phyloP scores from a whole-genome alignment of 1,140 invertebrate species.

The Helicorthomorpha holstii region DNA sequence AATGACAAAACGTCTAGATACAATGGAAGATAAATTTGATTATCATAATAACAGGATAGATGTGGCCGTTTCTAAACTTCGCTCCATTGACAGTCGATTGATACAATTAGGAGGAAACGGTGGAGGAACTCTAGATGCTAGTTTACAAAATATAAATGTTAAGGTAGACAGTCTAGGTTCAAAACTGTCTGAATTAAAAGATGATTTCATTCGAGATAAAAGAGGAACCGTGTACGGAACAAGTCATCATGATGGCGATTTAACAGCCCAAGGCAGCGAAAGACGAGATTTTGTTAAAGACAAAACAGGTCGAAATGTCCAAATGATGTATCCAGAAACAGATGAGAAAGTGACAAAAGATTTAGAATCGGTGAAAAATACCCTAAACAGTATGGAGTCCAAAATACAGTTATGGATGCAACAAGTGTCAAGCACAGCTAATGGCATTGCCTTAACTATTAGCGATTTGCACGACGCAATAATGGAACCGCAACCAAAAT shows the following conservation, averaged over 20 bases:
- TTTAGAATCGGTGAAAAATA: conserved; percentile 51
- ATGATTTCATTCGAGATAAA: not conserved
- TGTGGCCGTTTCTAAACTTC: conserved; percentile 51
- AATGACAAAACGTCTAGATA: conserved; percentile 61
- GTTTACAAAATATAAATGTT: not conserved
- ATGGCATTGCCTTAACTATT: conserved; percentile 53
- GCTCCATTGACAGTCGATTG: conserved; percentile 45
- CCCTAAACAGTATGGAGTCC: conserved; percentile 59
- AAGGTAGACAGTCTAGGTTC: not conserved
- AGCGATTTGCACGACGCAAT: conserved; percentile 61
- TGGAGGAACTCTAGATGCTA: not conserved
- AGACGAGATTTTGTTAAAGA: conserved; percentile 2
- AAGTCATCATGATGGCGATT: not conserved
- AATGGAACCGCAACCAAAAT: conserved; percentile 32
- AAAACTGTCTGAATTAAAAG: not conserved
- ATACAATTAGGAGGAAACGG: not conserved
- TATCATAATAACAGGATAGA: conserved; percentile 70
- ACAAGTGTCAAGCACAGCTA: conserved; percentile 57
- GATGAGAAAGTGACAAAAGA: conserved; percentile 15
- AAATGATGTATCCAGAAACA: not conserved
- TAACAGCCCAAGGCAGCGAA: conserved; percentile 2
- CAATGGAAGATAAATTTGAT: conserved; percentile 54
- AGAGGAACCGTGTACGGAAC: not conserved
- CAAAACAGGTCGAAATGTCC: not conserved
- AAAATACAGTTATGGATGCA: conserved; percentile 70